Evolutionary conservation across 2,113 vertebrate genomes (phyloP).

Genomic region (Carlito syrichta): DNA sequence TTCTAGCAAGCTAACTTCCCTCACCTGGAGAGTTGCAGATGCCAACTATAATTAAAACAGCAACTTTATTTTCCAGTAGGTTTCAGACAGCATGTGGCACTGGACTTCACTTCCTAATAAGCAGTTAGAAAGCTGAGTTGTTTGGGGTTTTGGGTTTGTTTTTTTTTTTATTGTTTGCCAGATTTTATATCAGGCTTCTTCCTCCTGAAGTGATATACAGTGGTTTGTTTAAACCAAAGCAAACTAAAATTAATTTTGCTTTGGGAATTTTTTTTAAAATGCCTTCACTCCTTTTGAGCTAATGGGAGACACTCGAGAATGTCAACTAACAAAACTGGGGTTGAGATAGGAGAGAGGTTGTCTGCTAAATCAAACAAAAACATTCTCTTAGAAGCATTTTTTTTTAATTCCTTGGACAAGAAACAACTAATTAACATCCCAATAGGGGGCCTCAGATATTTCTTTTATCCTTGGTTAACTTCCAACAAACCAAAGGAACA

Average conservation of each 20-base stretch:
- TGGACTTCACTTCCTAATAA: not conserved
- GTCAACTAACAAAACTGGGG: not conserved
- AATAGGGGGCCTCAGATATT: slow-evolving; percentile 17
- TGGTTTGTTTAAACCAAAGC: not conserved
- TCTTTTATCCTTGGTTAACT: slow-evolving; percentile 51
- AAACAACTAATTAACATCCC: slow-evolving; percentile 64
- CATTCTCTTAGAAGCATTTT: slow-evolving; percentile 40
- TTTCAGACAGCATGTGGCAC: not conserved
- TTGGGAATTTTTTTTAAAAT: slow-evolving; percentile 32
- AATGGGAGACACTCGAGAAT: slow-evolving; percentile 41
- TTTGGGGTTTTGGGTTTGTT: not conserved
- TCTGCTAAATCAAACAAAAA: slow-evolving; percentile 52
- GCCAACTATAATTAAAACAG: slow-evolving; percentile 44
- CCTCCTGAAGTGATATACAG: not conserved
- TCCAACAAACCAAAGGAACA: slow-evolving; percentile 54
- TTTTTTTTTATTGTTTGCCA: not conserved
- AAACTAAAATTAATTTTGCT: slow-evolving; percentile 41
- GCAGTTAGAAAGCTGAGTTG: not conserved
- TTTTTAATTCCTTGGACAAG: slow-evolving; percentile 51
- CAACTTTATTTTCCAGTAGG: slow-evolving; percentile 13
- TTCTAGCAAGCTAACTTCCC: slow-evolving; percentile 25
- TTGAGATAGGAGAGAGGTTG: not conserved
- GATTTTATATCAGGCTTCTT: slow-evolving; percentile 20
- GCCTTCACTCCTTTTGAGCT: slow-evolving; percentile 39
- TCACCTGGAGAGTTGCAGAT: slow-evolving; percentile 42